Evolutionary conservation across 2,888 invertebrate genomes (phyloP).

Genomic region (Abrostola tripartita): DNA sequence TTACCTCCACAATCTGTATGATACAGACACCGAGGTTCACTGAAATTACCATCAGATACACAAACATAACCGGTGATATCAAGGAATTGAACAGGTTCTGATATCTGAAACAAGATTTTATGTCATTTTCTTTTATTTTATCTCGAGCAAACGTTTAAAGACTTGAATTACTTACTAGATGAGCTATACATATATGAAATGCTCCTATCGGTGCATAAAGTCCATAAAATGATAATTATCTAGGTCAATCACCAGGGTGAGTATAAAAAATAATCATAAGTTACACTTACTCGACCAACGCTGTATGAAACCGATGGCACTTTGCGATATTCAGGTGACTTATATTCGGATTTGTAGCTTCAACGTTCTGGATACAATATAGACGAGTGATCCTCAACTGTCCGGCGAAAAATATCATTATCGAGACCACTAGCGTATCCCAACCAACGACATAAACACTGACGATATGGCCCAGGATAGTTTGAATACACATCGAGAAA

Average conservation of each 20-base stretch:
- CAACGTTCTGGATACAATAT: slow-evolving; percentile 60
- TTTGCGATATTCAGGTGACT: slow-evolving; percentile 66
- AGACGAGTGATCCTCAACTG: slow-evolving; percentile 69
- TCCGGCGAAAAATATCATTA: slow-evolving; percentile 78
- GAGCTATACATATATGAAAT: too few relatives aligned
- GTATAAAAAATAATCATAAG: too few relatives aligned
- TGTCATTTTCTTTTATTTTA: too few relatives aligned
- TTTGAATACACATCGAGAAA: slow-evolving; percentile 69
- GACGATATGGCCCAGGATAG: slow-evolving; percentile 67
- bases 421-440: slow-evolving; percentile 72
- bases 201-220: too few relatives aligned
- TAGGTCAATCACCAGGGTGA: too few relatives aligned
- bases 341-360: slow-evolving; percentile 31
- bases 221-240: too few relatives aligned
- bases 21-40: slow-evolving; percentile 76
- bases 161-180: too few relatives aligned
- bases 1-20: slow-evolving; percentile 72
- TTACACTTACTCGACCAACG: slow-evolving; percentile 61
- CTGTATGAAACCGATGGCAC: slow-evolving; percentile 68
- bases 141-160: too few relatives aligned
- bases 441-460: slow-evolving; percentile 71
- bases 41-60: slow-evolving; percentile 72
- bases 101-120: slow-evolving; percentile 61
- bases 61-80: slow-evolving; percentile 74
- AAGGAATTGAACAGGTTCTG: slow-evolving; percentile 68